These are phyloP conservation scores for Pteria penguin DNA, from an alignment of 2,888 invertebrate genomes.

Conservation along the genomic window DNA sequence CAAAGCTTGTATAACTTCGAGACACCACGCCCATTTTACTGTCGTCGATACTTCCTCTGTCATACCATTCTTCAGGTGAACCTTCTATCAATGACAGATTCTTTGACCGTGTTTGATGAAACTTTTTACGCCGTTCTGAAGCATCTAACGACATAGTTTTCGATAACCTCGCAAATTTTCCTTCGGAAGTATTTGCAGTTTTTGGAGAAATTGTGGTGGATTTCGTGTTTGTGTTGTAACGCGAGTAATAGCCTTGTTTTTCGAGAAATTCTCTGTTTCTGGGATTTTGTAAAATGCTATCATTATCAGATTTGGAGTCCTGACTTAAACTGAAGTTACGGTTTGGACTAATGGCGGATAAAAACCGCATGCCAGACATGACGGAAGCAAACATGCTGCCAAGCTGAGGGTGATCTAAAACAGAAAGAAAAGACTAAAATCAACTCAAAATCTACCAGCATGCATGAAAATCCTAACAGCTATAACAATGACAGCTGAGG, in stretches of 20 bases:
- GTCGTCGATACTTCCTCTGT: slow-evolving; percentile 1
- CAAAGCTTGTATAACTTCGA: slow-evolving; percentile 47
- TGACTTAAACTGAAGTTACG: slow-evolving; percentile 6
- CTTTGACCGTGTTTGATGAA: slow-evolving; percentile 42
- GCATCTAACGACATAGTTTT: slow-evolving; percentile 46
- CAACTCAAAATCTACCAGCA: slow-evolving; percentile 6
- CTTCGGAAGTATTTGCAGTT: not conserved
- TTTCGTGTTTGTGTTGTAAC: not conserved
- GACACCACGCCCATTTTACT: slow-evolving; percentile 28
- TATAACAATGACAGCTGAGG: no score
- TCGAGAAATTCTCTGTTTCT: slow-evolving; percentile 53
- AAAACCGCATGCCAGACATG: slow-evolving; percentile 43
- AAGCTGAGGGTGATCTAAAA: slow-evolving; percentile 34
- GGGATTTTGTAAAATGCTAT: slow-evolving; percentile 37
- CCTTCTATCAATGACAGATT: slow-evolving; percentile 18
- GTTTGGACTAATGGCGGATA: slow-evolving; percentile 20
- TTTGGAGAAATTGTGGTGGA: not conserved
- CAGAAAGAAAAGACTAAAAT: slow-evolving; percentile 21
- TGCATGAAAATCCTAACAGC: no score
- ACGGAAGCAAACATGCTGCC: slow-evolving; percentile 37
- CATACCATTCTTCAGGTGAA: slow-evolving; percentile 1
- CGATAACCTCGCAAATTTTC: not conserved
- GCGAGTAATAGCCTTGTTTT: slow-evolving; percentile 53
- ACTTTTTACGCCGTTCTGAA: slow-evolving; percentile 50
- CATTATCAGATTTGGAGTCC: slow-evolving; percentile 7